A percentile compares a stretch with the other conserved stretches of the same genome.
Evolutionary conservation across 2,888 invertebrate genomes (phyloP).

Genomic region (Philaethria dido): DNA sequence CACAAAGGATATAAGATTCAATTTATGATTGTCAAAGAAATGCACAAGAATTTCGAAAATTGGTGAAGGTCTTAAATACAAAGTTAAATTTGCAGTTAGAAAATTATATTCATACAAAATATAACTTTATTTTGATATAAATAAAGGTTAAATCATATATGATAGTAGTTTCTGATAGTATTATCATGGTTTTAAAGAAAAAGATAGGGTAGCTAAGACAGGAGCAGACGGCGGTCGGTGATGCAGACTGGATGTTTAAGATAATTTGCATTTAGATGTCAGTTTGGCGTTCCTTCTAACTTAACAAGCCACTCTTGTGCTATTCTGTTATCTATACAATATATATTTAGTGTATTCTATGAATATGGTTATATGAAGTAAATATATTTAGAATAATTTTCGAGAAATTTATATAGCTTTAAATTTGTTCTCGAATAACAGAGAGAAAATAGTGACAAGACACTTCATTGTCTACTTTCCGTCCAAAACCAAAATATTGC

Average conservation of each 20-base stretch:
- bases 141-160: constrained; percentile 22
- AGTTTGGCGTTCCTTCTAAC: constrained; percentile 26
- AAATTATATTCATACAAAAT: background rate
- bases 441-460: too few species aligned
- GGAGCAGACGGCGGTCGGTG: constrained; percentile 42
- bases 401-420: too few species aligned
- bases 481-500: too few species aligned
- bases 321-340: background rate
- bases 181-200: constrained; percentile 27
- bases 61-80: constrained; percentile 15
- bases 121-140: background rate
- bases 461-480: too few species aligned
- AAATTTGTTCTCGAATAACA: too few species aligned
- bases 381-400: background rate
- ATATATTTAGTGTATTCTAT: background rate
- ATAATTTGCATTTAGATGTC: constrained; percentile 42
- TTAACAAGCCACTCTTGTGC: constrained; percentile 16
- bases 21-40: background rate
- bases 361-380: background rate
- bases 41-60: constrained; percentile 14
- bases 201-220: constrained; percentile 45
- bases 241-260: constrained; percentile 41
- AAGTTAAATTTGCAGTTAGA: constrained; percentile 14
- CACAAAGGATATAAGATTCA: background rate
- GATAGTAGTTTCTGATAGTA: background rate